Percentiles rank a stretch among this genome's conserved stretches.
phyloP scores from a whole-genome alignment of 2,888 invertebrate species.

The Gibbula magus region DNA sequence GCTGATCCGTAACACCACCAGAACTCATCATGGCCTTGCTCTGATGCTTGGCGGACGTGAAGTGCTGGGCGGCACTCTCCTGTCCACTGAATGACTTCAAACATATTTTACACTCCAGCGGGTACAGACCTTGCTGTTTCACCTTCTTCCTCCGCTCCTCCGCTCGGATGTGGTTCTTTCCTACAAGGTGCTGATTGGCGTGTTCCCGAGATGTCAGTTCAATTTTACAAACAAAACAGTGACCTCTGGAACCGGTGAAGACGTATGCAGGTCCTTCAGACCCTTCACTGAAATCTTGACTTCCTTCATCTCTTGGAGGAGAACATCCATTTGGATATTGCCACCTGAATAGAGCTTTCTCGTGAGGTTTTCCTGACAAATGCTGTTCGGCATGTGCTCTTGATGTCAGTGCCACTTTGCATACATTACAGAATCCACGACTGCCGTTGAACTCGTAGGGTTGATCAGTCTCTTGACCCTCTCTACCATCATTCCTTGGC shows the following conservation, averaged over 20 bases:
- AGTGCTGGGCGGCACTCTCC: constrained; percentile 59
- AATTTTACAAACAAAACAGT: constrained; percentile 48
- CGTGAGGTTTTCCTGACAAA: constrained; percentile 50
- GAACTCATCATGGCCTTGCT: constrained; percentile 35
- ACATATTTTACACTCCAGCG: constrained; percentile 56
- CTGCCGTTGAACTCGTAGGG: constrained; percentile 37
- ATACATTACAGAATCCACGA: constrained; percentile 47
- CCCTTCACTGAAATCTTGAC: neutral
- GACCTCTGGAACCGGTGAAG: constrained; percentile 38
- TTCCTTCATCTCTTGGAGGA: neutral
- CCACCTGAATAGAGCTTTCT: constrained; percentile 30
- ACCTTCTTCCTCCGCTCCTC: constrained; percentile 8
- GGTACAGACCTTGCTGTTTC: constrained; percentile 25
- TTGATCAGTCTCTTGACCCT: neutral
- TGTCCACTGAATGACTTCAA: constrained; percentile 54
- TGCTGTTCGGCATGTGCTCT: constrained; percentile 45
- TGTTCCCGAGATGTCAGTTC: constrained; percentile 46
- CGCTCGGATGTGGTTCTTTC: constrained; percentile 47
- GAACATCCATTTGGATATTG: neutral
- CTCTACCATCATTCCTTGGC: neutral
- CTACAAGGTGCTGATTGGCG: constrained; percentile 47
- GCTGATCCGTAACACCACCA: neutral
- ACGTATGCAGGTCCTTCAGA: constrained; percentile 34
- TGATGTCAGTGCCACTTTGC: constrained; percentile 48
- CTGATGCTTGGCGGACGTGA: constrained; percentile 55